These are phyloP conservation scores for Dasyurus viverrinus DNA, from an alignment of 2,113 vertebrate species.

Conservation along the genomic window DNA sequence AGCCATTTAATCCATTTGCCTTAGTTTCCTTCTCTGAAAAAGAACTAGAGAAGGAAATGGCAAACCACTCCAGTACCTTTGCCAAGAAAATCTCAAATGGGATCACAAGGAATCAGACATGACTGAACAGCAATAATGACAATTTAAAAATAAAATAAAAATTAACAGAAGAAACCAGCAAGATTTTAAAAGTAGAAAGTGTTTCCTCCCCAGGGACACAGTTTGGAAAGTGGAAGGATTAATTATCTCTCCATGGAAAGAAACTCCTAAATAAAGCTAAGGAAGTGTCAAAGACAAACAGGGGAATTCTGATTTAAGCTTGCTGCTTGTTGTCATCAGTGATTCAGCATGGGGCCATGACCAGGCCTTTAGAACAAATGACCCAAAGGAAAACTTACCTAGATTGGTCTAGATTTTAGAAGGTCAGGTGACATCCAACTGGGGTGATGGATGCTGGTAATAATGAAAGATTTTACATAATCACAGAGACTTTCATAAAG, in stretches of 20 bases:
- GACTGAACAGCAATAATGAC: neutral
- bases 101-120: neutral
- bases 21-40: neutral
- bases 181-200: neutral
- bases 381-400: neutral
- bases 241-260: neutral
- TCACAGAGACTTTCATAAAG: neutral
- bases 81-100: neutral
- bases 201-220: neutral
- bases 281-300: neutral
- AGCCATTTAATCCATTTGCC: neutral
- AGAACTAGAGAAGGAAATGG: neutral
- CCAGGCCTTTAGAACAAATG: neutral
- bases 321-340: neutral
- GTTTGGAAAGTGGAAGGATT: neutral
- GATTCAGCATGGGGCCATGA: neutral
- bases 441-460: neutral
- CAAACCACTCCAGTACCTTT: neutral
- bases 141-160: neutral
- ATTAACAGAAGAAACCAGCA: neutral
- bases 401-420: neutral
- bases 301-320: neutral
- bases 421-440: neutral
- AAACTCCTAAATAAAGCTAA: neutral
- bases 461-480: neutral